Evolutionary conservation across 2,888 invertebrate genomes (phyloP), one percentile per base, ranked within the genome.

Genomic region (Sericinus montela): DNA sequence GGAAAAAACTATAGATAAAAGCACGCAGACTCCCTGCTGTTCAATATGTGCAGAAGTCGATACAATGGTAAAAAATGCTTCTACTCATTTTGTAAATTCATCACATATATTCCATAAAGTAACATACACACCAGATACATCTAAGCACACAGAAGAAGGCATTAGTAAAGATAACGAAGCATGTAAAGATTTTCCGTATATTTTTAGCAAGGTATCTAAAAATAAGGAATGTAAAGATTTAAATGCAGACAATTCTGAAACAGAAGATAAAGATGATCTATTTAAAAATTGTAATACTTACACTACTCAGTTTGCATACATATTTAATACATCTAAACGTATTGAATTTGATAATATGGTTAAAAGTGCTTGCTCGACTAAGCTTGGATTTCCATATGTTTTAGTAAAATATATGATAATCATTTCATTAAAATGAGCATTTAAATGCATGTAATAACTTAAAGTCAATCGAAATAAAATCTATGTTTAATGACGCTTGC

Each of bases 161-260:
- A 30, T 0, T 7, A 3, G 11, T 11, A 13, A 32, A 42, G 8
- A 10, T 29, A 15, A 32, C 19, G 11, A 13, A 13, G 14, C 11
- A 39, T 34, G 13, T n/a, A 9, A 13, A 16, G 29, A 45, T 4
- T 49, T 44, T 35, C 15, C 39, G 19, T 49, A 49, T 40, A 45
- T 49, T 35, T 49, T 49, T 44, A 49, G 40, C 23, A 49, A 45
- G 29, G 49, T 49, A 28, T 11, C 34, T 40, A 49, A 49, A 28
- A 13, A 40, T 36, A 29, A 25, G 23, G 19, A 15, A 19, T 14
- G 29, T 19, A 11, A 16, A 43, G 11, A 13, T 29, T 34, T 32
- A 34, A 43, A 43, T 16, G n/a, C 38, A 44, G 44, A 49, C 8
- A 11, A 14, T 38, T 30, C 11, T 14, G 29, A 40, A 35, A 19